phyloP scores from a whole-genome alignment of 2,113 vertebrate genomes.

The Dipodomys stephensi region DNA sequence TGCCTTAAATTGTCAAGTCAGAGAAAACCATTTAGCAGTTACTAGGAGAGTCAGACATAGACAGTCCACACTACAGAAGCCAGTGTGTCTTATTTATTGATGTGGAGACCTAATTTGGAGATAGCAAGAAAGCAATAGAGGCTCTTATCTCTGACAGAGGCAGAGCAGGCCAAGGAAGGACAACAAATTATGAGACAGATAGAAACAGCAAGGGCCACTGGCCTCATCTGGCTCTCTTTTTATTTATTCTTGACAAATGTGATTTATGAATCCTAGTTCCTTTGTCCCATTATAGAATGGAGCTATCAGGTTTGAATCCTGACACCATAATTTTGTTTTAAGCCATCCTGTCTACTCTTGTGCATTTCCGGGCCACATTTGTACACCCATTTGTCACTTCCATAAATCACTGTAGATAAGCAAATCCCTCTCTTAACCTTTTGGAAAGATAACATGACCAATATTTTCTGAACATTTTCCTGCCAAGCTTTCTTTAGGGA shows the following conservation, averaged over 20 bases:
- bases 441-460: conserved; percentile 76
- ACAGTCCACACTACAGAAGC: conserved; percentile 67
- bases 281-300: conserved; percentile 80
- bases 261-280: conserved; percentile 82
- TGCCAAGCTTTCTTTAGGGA: conserved; percentile 67
- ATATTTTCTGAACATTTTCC: conserved; percentile 75
- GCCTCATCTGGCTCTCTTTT: conserved; percentile 63
- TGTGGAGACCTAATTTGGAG: conserved; percentile 62
- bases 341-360: conserved; percentile 70
- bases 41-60: not conserved
- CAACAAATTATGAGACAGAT: conserved; percentile 53
- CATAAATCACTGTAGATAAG: conserved; percentile 86
- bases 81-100: conserved; percentile 61
- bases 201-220: conserved; percentile 50
- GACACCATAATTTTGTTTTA: conserved; percentile 81
- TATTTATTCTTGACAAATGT: conserved; percentile 79
- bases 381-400: conserved; percentile 78
- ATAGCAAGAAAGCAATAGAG: conserved; percentile 63
- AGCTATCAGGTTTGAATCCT: conserved; percentile 70
- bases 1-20: not conserved
- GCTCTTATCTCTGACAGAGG: conserved; percentile 43
- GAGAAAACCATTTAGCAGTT: conserved; percentile 43
- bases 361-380: conserved; percentile 77
- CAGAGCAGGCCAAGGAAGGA: not conserved
- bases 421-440: conserved; percentile 86